Evolutionary conservation across 2,113 vertebrate genomes (phyloP).

Genomic region (Notechis scutatus): DNA sequence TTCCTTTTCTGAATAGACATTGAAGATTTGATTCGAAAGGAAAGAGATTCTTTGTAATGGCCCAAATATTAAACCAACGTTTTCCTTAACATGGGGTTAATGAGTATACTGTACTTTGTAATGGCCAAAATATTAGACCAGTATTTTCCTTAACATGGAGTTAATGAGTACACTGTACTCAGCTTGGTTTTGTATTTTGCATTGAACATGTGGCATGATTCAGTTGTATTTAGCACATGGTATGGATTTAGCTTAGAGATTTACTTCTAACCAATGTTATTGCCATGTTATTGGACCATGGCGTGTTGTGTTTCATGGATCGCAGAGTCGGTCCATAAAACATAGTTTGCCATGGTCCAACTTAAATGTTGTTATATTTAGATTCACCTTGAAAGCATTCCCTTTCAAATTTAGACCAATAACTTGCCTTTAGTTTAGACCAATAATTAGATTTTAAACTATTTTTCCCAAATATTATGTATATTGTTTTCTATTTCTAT

Average conservation of each 20-base stretch:
- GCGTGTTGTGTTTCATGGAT: no score
- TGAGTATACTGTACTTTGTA: background rate
- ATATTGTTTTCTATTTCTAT: background rate
- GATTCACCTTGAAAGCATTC: background rate
- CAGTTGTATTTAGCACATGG: background rate
- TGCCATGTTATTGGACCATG: no score
- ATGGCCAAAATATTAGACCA: background rate
- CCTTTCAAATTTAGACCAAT: background rate
- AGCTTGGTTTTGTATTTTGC: background rate
- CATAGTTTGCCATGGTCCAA: no score
- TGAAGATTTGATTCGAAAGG: background rate
- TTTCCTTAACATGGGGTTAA: no score
- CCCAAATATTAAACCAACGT: background rate
- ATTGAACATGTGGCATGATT: background rate
- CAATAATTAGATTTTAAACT: background rate
- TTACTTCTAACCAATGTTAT: background rate
- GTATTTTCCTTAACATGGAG: no score
- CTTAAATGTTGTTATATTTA: background rate
- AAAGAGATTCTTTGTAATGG: background rate
- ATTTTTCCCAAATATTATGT: background rate
- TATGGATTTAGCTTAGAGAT: background rate
- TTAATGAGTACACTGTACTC: background rate
- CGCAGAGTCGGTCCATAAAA: no score
- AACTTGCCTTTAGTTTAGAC: background rate
- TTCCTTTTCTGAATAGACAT: background rate